Percentiles rank a stretch among this genome's conserved stretches.
These are phyloP conservation scores for Fratercula arctica DNA, from an alignment of 2,797 vertebrate genomes.

Conservation along the genomic window DNA sequence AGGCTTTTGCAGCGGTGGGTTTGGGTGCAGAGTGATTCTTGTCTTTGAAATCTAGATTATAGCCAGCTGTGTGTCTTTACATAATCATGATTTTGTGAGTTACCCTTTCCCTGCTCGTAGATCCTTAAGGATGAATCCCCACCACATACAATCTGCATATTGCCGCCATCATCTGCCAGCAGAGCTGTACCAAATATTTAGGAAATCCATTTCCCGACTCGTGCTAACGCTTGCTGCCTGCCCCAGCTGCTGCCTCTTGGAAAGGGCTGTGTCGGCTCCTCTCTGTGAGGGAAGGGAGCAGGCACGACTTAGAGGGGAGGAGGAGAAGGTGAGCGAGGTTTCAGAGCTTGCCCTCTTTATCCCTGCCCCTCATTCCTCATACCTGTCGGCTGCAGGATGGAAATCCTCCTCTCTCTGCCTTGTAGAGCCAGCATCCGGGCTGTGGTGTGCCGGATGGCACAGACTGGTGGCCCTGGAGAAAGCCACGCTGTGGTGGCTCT, in stretches of 20 bases:
- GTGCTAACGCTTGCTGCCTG: neutral
- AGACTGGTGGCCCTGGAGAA: neutral
- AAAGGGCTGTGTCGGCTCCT: neutral
- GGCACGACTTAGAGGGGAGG: neutral
- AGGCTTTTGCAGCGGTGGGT: neutral
- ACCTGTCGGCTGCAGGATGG: fast-evolving
- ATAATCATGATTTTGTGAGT: neutral
- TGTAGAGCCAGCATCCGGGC: fast-evolving
- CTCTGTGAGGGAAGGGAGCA: neutral
- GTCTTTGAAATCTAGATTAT: neutral
- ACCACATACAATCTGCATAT: neutral
- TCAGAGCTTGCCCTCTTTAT: neutral
- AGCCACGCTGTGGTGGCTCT: neutral
- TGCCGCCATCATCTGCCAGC: slow-evolving; percentile 44
- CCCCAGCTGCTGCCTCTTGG: neutral
- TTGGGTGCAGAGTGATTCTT: neutral
- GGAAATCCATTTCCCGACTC: slow-evolving; percentile 28
- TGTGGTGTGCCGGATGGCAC: fast-evolving
- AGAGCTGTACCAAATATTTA: slow-evolving; percentile 5
- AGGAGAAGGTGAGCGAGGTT: neutral
- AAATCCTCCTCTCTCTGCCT: neutral
- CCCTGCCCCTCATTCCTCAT: fast-evolving
- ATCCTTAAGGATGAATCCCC: neutral
- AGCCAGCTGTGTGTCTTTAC: neutral
- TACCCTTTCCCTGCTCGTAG: neutral